Evolutionary conservation across 2,113 vertebrate genomes (phyloP).

Genomic region (Donacobius atricapilla): DNA sequence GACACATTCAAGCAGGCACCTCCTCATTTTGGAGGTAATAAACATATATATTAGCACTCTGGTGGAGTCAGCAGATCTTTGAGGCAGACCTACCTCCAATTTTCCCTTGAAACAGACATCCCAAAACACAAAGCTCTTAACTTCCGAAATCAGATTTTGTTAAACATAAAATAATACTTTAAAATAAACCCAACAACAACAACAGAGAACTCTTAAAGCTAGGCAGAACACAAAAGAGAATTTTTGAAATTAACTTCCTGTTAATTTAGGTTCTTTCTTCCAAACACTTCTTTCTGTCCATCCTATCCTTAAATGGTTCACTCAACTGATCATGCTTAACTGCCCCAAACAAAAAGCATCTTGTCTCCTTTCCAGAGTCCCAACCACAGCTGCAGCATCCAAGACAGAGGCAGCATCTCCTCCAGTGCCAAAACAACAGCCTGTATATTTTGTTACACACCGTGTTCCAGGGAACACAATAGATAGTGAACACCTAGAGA

Average conservation of each 20-base stretch:
- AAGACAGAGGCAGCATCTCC: not conserved
- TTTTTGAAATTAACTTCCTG: not conserved
- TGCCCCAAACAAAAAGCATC: not conserved
- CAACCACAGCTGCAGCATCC: not conserved
- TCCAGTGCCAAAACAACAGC: not conserved
- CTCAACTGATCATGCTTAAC: not conserved
- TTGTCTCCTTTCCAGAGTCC: rapidly evolving
- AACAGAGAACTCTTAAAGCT: not conserved
- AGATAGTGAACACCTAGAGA: not conserved
- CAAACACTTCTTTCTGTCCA: not conserved
- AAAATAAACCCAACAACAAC: not conserved
- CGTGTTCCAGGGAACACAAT: rapidly evolving
- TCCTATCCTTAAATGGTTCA: not conserved
- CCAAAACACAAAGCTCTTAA: not conserved
- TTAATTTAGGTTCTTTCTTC: not conserved
- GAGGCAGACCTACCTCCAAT: not conserved
- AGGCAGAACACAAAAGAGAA: not conserved
- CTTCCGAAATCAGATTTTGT: not conserved
- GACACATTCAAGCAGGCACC: not conserved
- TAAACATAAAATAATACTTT: not conserved
- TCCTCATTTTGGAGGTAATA: not conserved
- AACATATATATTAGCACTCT: not conserved
- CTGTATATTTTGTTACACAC: not conserved
- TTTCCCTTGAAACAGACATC: not conserved
- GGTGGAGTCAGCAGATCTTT: not conserved